These are phyloP conservation scores for Palythoa caribaeorum DNA, from an alignment of 92 coral and sea anemone genomes.

Conservation along the genomic window DNA sequence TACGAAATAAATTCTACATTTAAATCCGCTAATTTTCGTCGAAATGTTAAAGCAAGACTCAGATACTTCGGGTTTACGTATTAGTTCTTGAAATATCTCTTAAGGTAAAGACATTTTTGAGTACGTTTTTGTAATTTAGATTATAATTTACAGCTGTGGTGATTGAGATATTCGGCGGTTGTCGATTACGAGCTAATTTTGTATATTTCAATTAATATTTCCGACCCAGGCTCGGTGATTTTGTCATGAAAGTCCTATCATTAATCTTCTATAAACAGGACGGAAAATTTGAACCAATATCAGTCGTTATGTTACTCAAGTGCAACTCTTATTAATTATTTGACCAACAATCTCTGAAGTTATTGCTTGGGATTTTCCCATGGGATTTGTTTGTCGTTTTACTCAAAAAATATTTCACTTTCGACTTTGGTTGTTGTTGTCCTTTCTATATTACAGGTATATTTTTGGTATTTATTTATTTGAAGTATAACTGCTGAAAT, in stretches of 20 bases:
- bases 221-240: not conserved
- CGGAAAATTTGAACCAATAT: constrained; percentile 13
- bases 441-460: constrained; percentile 62
- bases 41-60: not conserved
- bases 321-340: not conserved
- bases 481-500: not conserved
- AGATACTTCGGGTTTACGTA: not conserved
- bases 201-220: not conserved
- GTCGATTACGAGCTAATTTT: constrained; percentile 8
- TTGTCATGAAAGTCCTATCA: constrained; percentile 22
- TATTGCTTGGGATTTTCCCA: constrained; percentile 30
- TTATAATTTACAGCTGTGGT: constrained; percentile 31
- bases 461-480: not conserved
- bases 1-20: not conserved
- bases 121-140: not conserved
- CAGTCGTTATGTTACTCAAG: not conserved
- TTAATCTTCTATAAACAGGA: not conserved
- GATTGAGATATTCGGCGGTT: not conserved
- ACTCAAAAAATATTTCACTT: constrained; percentile 4
- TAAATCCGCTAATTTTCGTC: not conserved
- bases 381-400: constrained; percentile 17
- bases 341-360: constrained; percentile 12
- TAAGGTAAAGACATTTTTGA: not conserved
- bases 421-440: constrained; percentile 38
- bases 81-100: not conserved